These are phyloP conservation scores for Nothobranchius kuhntae DNA, from an alignment of 2,113 vertebrate species.

Conservation along the genomic window DNA sequence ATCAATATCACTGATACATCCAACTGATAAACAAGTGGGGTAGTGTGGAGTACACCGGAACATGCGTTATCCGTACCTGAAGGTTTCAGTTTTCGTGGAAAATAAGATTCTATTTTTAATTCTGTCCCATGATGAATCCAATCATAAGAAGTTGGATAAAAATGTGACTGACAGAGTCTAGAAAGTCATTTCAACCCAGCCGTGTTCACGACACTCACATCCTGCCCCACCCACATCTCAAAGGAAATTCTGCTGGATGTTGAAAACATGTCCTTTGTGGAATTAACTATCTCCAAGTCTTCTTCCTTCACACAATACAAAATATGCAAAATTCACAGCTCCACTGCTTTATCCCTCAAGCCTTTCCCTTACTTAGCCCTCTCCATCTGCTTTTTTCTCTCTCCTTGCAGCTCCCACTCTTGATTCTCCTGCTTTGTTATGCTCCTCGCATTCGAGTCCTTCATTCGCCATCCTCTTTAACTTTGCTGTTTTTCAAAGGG, in stretches of 20 bases:
- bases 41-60: slow-evolving; percentile 13
- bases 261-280: slow-evolving; percentile 51
- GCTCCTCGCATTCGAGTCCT: slow-evolving; percentile 50
- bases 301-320: slow-evolving; percentile 58
- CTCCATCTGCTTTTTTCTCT: slow-evolving; percentile 64
- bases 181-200: background rate
- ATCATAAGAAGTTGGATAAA: background rate
- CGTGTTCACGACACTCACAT: slow-evolving; percentile 17
- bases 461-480: slow-evolving; percentile 45
- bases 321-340: slow-evolving; percentile 67
- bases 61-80: too few species aligned
- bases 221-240: slow-evolving; percentile 41
- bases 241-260: slow-evolving; percentile 40
- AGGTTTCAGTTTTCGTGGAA: too few species aligned
- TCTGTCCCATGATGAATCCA: background rate
- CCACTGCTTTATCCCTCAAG: slow-evolving; percentile 55
- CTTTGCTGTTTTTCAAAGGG: slow-evolving; percentile 64
- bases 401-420: slow-evolving; percentile 48
- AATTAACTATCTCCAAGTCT: slow-evolving; percentile 54
- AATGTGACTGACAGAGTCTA: background rate
- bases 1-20: slow-evolving; percentile 35
- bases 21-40: slow-evolving; percentile 24
- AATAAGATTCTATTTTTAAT: background rate
- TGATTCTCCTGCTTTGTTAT: slow-evolving; percentile 59
- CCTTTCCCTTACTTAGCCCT: slow-evolving; percentile 62